A percentile compares a stretch with the other conserved stretches of the same genome.
phyloP scores from a whole-genome alignment of 2,888 invertebrate species.

The Argynnis bischoffii region DNA sequence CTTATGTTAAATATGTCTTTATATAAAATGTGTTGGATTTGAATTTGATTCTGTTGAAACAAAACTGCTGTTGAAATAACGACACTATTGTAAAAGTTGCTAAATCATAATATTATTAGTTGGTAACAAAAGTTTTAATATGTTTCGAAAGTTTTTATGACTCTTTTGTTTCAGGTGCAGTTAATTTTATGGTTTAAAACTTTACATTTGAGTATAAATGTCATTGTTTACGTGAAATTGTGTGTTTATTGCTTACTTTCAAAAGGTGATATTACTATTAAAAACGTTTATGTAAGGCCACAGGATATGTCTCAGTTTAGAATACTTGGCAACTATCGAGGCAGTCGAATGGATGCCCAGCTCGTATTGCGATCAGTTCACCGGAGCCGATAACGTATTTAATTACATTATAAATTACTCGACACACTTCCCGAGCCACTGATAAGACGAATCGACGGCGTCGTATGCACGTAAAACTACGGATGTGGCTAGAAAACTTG shows the following conservation, averaged over 20 bases:
- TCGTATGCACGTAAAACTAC: conserved; percentile 61
- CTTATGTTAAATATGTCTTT: not conserved
- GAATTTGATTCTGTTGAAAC: not conserved
- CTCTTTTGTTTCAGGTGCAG: conserved; percentile 31
- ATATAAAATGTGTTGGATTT: not conserved
- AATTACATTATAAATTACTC: conserved; percentile 78
- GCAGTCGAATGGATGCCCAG: conserved; percentile 47
- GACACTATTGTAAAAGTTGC: conserved; percentile 17
- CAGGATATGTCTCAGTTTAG: conserved; percentile 18
- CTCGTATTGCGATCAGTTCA: conserved; percentile 47
- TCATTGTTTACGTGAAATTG: conserved; percentile 41
- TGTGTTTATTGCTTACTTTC: conserved; percentile 23
- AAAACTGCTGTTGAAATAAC: conserved; percentile 2
- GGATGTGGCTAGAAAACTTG: conserved; percentile 50
- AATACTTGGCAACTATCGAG: conserved; percentile 44
- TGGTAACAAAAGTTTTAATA: conserved; percentile 19
- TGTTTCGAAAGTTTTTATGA: conserved; percentile 36
- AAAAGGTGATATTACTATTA: not conserved
- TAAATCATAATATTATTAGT: conserved; percentile 17
- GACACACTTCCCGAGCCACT: conserved; percentile 69
- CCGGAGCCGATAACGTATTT: conserved; percentile 69
- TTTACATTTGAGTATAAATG: conserved; percentile 22
- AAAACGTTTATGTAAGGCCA: conserved; percentile 28
- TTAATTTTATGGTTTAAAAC: conserved; percentile 20
- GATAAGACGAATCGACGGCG: conserved; percentile 62